phyloP scores from a whole-genome alignment of 2,113 vertebrate genomes.

The Conger conger region DNA sequence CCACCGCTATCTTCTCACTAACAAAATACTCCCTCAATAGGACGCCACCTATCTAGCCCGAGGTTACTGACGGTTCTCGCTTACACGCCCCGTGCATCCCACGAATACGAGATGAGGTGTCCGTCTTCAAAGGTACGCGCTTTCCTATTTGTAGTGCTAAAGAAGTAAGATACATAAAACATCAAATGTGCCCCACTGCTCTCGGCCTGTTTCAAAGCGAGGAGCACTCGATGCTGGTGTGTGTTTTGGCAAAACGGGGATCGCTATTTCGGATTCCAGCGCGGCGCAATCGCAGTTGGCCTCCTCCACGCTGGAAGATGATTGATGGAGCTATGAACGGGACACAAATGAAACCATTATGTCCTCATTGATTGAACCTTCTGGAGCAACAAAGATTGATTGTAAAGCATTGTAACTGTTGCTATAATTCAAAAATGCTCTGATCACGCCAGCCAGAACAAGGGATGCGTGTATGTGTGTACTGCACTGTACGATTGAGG shows the following conservation, averaged over 20 bases:
- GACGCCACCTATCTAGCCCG: not conserved
- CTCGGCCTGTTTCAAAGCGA: slow-evolving; percentile 37
- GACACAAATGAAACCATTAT: slow-evolving; percentile 64
- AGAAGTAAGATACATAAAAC: not conserved
- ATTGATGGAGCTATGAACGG: slow-evolving; percentile 56
- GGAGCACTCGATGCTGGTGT: slow-evolving; percentile 27
- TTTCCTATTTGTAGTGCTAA: not conserved
- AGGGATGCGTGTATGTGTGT: not conserved
- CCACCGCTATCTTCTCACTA: not conserved
- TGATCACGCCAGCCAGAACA: not conserved
- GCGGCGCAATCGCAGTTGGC: slow-evolving; percentile 52
- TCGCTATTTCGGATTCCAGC: slow-evolving; percentile 43
- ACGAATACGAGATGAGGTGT: not conserved
- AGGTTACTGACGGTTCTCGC: not conserved
- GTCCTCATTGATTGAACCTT: slow-evolving; percentile 57
- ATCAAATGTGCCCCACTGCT: not conserved
- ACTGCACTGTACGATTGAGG: not conserved
- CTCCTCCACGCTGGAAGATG: slow-evolving; percentile 48
- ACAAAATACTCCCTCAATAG: not conserved
- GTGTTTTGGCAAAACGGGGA: slow-evolving; percentile 43
- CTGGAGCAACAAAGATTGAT: slow-evolving; percentile 57
- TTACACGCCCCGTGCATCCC: not conserved
- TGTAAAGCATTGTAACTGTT: slow-evolving; percentile 34
- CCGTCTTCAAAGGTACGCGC: not conserved
- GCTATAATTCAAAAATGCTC: slow-evolving; percentile 7